Evolutionary conservation across 2,888 invertebrate genomes (phyloP), one percentile per base, ranked within the genome.

Genomic region (Eulithis testata): DNA sequence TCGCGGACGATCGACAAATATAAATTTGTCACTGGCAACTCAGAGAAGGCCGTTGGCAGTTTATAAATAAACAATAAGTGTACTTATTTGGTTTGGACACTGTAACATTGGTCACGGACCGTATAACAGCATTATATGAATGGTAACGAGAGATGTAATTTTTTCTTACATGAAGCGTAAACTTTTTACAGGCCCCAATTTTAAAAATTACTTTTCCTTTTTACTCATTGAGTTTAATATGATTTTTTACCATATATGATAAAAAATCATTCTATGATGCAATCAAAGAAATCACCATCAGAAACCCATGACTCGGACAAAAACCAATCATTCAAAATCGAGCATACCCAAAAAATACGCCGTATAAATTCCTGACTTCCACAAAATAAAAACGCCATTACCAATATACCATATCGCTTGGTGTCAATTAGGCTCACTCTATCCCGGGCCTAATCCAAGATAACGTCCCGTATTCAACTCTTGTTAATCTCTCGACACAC

Each of bases 11-110:
- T 90, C 90, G 88, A 90, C 89, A 88, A 90, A 91, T 92, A 92
- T 92, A 93, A 91, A 92, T 93, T 92, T 91, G 91, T 91, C 92
- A 91, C 84, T 81, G 87, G 80, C 78, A 78, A 84, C 80, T 85
- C 76, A 86, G 88, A 87, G 91, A 90, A 89, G 88, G 77, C 67
- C 75, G 76, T 80, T 63, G 80, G 81, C 76, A 83, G 81, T 88
- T 92, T 91, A 92, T 91, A 91, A 91, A 93, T 93, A 93, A 93
- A 91, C 88, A 92, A 91, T 91, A 91, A 87, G 82, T 81, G 76
- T 70, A 89, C 89, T 75, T 89, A 86, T 86, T 86, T 85, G 90
- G 90, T 72, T 65, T 66, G 83, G 71, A 76, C 81, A 82, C 85
- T 84, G 88, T 89, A 87, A 88, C 89, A 89, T 91, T 86, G 83